Evolutionary conservation across 2,113 vertebrate species (phyloP), one percentile per base, ranked within the genome.

Genomic region (Chitala chitala): DNA sequence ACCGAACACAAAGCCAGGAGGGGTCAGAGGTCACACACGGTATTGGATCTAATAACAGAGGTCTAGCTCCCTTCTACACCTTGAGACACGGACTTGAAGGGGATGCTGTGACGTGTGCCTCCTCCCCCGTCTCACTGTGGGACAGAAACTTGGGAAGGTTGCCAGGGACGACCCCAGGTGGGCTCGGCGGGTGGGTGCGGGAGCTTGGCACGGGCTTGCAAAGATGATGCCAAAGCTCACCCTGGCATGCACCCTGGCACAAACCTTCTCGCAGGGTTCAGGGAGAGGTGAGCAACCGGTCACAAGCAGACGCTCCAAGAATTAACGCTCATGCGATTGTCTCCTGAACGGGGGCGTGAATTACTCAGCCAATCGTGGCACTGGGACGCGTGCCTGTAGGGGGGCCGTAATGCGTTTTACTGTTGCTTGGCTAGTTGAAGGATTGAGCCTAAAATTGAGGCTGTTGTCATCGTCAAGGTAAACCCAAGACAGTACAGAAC

Each of bases 221-320:
- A 59, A 22, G 26, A 36, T 71, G 77, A 72, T 83, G 85, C 88
- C 88, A 88, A 82, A 81, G 83, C 82, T 75, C 79, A 76, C 78
- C 78, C 76, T 88, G 86, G 17, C 33, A 63, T 33, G 31, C 59
- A n/a, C n/a, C n/a, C n/a, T n/a, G n/a, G 84, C 85, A 84, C 69
- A 71, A 61, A 71, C 55, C 56, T 46, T 70, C 81, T 78, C 54
- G 51, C 26, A 80, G 81, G 85, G 88, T 89, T 90, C 87, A 90
- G 80, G 48, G 77, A 87, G 85, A 86, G 88, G 88, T 89, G 87
- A 88, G 81, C 81, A 76, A 81, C 84, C 82, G 74, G 78, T 85
- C 82, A 82, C 70, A 31, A 33, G 6, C n/a, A 42, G 69, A 22
- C 46, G 69, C 22, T 55, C 31, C 26, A 50, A 54, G 33, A 42